Base-by-base conservation (phyloP, 2,113 vertebrate species). In the Aix galericulata region DNA sequence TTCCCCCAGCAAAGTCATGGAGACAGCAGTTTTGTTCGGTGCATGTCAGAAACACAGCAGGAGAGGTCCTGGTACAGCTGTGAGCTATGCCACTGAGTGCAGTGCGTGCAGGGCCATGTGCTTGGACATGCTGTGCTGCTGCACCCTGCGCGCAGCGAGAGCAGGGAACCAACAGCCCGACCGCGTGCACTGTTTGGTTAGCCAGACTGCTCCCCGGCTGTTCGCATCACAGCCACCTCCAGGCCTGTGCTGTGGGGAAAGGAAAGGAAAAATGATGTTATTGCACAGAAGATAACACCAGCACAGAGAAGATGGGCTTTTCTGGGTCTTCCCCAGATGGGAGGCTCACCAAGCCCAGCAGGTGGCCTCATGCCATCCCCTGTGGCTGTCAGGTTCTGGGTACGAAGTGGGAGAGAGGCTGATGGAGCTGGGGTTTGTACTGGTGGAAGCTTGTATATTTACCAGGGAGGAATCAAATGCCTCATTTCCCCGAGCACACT, bases 21-120 rank as follows among this genome's bases (percentile, higher is more conserved):
- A 29, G 75, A 40, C 34, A 42, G 63, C 22, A 11, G 38, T 32
- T 77, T 44, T 44, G 22, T 50, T 34, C 25, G 34, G 11, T 27
- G 23, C 23, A 34, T 55, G 9, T 80, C 74, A 55, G 58, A 53
- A 76, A 56, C 53, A 27, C 1, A 20, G 50, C 36, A 42, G 64
- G 52, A 72, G 27, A 48, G 10, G 42, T 23, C 26, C 25, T 6
- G 13, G 64, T 31, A 59, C 15, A 32, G 58, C 72, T 13, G 0
- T 20, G 42, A 87, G 21, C 56, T 20, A 3, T 0, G 0, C 23
- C 55, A 26, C 44, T n/a, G 31, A 9, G 82, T 2, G 4, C 60
- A 4, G 5, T 0, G 40, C 36, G 63, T 78, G 58, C 68, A 14
- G 72, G 42, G 0, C 0, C 29, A 8, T 26, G 52, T 13, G 31